phyloP scores from a whole-genome alignment of 2,797 vertebrate genomes.

The Scyliorhinus canicula region DNA sequence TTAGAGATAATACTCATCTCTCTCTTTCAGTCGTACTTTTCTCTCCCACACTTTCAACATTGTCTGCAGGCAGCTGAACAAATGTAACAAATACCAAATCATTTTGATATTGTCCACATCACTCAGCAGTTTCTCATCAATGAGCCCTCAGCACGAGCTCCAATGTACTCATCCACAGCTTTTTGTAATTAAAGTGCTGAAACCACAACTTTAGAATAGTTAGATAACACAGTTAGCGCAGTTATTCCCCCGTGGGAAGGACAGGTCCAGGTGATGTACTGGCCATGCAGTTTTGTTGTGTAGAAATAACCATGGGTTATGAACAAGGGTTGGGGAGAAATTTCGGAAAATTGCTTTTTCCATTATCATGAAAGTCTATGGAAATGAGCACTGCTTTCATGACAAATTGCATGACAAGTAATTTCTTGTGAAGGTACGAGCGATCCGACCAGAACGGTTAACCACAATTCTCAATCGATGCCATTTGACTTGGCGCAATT shows the following conservation, averaged over 20 bases:
- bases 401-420: background rate
- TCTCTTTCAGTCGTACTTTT: background rate
- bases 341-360: background rate
- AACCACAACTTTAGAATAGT: background rate
- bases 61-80: background rate
- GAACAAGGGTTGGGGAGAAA: too few relatives aligned
- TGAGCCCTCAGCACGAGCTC: background rate
- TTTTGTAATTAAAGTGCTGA: constrained; percentile 2
- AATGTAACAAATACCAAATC: constrained; percentile 25
- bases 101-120: constrained; percentile 19
- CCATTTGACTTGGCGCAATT: background rate
- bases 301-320: background rate
- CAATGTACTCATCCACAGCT: background rate
- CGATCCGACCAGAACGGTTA: too few relatives aligned
- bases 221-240: background rate
- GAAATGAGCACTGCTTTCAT: background rate
- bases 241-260: background rate
- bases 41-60: background rate
- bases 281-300: background rate
- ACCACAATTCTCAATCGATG: too few relatives aligned
- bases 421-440: background rate
- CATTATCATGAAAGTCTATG: background rate
- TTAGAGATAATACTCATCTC: constrained; percentile 20
- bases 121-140: constrained; percentile 17
- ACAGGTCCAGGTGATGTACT: background rate